A percentile compares a stretch with the other conserved stretches of the same genome.
These are phyloP conservation scores for Oscheius sp. DNA, from an alignment of 1,140 invertebrate genomes.

Conservation along the genomic window DNA sequence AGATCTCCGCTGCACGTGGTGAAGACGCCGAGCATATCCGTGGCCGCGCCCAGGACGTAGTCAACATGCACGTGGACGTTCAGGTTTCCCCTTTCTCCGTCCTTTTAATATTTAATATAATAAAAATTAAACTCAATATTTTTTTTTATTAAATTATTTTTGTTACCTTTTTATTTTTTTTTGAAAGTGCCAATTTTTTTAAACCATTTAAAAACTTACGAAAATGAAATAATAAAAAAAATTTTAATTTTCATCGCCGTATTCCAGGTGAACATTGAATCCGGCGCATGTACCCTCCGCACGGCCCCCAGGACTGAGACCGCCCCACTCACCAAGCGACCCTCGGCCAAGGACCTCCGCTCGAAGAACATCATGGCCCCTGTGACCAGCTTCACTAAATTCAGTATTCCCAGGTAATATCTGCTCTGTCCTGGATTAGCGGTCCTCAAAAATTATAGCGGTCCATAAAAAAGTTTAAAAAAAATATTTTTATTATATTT, in stretches of 20 bases:
- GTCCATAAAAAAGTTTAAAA: too few species aligned
- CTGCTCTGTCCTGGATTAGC: background rate
- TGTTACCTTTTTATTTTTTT: too few species aligned
- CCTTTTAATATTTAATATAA: too few species aligned
- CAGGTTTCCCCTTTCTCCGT: too few species aligned
- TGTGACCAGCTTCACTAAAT: slow-evolving; percentile 22
- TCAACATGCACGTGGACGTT: slow-evolving; percentile 60
- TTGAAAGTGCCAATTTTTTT: too few species aligned
- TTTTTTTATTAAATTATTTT: too few species aligned
- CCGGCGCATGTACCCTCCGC: slow-evolving; percentile 54
- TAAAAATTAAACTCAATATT: too few species aligned
- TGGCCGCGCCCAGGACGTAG: slow-evolving; percentile 44
- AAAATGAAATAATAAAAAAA: too few species aligned
- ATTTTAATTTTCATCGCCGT: too few species aligned
- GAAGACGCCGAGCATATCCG: background rate
- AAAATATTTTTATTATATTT: too few species aligned
- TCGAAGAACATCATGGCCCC: slow-evolving; percentile 24
- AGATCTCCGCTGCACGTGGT: background rate
- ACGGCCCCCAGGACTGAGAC: slow-evolving; percentile 30
- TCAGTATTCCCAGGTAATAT: slow-evolving; percentile 48
- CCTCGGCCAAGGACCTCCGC: slow-evolving; percentile 42
- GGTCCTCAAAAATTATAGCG: too few species aligned
- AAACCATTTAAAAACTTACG: too few species aligned
- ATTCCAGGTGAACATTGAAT: slow-evolving; percentile 57
- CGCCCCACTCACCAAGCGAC: slow-evolving; percentile 35